Evolutionary conservation across 2,888 invertebrate species (phyloP).

Genomic region (Helicoverpa assulta): DNA sequence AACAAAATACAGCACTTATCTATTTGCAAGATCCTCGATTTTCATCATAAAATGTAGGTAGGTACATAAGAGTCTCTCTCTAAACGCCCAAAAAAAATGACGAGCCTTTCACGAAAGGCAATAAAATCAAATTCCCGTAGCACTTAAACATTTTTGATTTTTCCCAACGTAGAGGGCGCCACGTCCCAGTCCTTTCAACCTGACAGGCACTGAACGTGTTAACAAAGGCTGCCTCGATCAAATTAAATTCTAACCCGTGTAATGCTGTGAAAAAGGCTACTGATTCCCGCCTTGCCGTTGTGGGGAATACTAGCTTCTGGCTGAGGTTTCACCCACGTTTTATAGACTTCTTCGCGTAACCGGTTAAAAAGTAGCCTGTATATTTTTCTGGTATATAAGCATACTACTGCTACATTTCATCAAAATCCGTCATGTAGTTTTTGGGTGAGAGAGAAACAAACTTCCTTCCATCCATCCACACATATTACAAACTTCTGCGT

Average conservation of each 20-base stretch:
- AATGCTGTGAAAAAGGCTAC: constrained; percentile 1
- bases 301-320: background rate
- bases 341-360: too few relatives aligned
- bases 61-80: background rate
- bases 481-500: too few relatives aligned
- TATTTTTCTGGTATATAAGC: too few relatives aligned
- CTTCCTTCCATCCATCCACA: too few relatives aligned
- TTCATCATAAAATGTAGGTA: too few relatives aligned
- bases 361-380: too few relatives aligned
- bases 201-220: background rate
- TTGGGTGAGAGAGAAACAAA: too few relatives aligned
- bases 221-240: constrained; percentile 9
- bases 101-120: background rate
- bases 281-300: background rate
- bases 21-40: too few relatives aligned
- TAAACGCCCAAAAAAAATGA: background rate
- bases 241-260: constrained; percentile 20
- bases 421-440: too few relatives aligned
- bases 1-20: too few relatives aligned
- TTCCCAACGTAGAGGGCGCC: background rate
- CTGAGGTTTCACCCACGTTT: too few relatives aligned
- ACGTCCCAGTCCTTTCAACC: background rate
- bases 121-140: background rate
- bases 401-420: too few relatives aligned
- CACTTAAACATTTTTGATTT: constrained; percentile 1